These are phyloP conservation scores for Acromyrmex echinatior DNA, from an alignment of 1,140 invertebrate species.

Conservation along the genomic window DNA sequence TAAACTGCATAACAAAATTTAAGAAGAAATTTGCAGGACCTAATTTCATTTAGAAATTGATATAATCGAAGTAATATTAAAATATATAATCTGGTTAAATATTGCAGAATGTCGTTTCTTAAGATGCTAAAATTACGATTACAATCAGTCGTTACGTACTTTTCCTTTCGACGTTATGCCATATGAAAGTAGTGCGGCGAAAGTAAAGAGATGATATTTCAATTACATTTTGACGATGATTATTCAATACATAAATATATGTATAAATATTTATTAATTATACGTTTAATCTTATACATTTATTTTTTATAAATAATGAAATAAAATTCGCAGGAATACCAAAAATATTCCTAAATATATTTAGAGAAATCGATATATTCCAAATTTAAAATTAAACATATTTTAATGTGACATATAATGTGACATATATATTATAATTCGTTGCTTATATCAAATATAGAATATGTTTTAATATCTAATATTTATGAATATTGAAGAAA, in stretches of 20 bases:
- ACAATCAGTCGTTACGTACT: background rate
- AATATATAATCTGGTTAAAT: background rate
- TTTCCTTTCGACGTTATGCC: constrained; percentile 8
- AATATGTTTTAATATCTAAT: background rate
- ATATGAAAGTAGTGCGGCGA: background rate
- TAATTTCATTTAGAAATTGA: background rate
- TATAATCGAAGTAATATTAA: background rate
- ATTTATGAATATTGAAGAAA: background rate
- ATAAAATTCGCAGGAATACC: background rate
- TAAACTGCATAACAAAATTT: background rate
- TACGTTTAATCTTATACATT: background rate
- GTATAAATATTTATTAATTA: background rate
- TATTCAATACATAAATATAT: background rate
- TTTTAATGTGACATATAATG: background rate
- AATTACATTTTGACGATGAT: background rate
- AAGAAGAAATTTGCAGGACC: background rate
- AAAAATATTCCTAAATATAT: background rate
- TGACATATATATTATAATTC: too few relatives aligned
- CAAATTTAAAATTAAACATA: background rate
- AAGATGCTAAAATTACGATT: background rate
- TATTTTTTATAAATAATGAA: background rate
- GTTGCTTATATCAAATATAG: background rate
- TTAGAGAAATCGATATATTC: background rate
- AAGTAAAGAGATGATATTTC: constrained; percentile 1
- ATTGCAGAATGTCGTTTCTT: background rate